Base-by-base conservation (phyloP, 1,140 invertebrate genomes). In the Drosophila kepulauana region DNA sequence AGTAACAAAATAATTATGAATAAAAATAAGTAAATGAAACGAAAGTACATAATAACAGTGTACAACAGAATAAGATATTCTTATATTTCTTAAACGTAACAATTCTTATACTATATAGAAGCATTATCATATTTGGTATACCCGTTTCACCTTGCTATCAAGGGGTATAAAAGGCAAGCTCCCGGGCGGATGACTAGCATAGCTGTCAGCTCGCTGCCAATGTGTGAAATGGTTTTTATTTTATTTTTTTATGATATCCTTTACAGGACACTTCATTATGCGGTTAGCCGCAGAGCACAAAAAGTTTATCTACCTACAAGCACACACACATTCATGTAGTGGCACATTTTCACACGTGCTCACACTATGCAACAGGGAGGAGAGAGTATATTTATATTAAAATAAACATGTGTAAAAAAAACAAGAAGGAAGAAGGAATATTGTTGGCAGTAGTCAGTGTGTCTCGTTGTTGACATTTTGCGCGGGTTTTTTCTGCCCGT, bases 231-330 rank as follows among this genome's bases (percentile, higher is more conserved):
- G 1, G 30, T 43, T 62, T 15, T 68, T 74, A 61, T 69, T 74
- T 45, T 46, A 61, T 45, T 52, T 45, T 65, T 65, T 64, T 15
- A 41, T 78, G 69, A 81, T 84, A 89, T 89, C 81, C 81, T 69
- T 66, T 69, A 49, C 56, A 62, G 68, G 61, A 81, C 81, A 85
- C 82, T 86, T 85, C 70, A 84, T 84, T 78, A 84, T 86, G 82
- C 75, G 79, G 82, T 56, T 56, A 85, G 78, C 65, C 51, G 33
- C 45, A 46, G 30, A n/a, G n/a, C 38, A 35, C 41, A 66, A 70
- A 82, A 82, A 79, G 49, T 41, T 63, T 71, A 69, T 72, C 41
- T 46, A 28, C 10, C 15, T 41, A n/a, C 30, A 25, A 25, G 13
- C 20, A 8, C 6, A 52, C 6, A 52, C 2, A 20, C 20, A 52